Evolutionary conservation across 2,888 invertebrate genomes (phyloP).

Genomic region (Nephrocerus scutellatus): DNA sequence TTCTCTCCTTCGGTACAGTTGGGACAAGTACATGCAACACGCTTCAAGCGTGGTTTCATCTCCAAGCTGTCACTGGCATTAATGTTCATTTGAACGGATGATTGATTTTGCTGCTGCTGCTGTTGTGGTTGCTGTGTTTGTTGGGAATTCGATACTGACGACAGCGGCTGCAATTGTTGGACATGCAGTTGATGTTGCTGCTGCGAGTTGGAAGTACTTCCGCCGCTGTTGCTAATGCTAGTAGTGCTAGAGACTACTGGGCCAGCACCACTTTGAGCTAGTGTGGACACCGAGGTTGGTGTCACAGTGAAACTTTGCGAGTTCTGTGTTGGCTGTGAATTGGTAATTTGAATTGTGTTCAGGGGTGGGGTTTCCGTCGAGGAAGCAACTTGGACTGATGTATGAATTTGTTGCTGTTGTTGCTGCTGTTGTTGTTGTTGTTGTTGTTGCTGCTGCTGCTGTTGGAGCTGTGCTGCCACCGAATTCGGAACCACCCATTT

Average conservation of each 20-base stretch:
- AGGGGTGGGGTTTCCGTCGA: too few relatives aligned
- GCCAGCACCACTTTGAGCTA: neutral
- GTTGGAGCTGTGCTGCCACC: conserved; percentile 20
- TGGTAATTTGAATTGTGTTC: conserved; percentile 27
- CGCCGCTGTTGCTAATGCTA: conserved; percentile 8
- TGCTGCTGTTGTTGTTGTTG: conserved; percentile 21
- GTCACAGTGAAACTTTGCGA: conserved; percentile 2
- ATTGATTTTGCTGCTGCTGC: conserved; percentile 19
- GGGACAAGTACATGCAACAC: conserved; percentile 96
- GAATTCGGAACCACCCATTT: too few relatives aligned
- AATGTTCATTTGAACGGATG: conserved; percentile 42
- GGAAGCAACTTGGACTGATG: conserved; percentile 42
- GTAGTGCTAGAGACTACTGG: too few relatives aligned
- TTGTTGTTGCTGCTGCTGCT: conserved; percentile 24
- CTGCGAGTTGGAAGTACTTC: conserved; percentile 19
- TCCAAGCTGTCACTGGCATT: conserved; percentile 40
- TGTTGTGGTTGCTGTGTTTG: conserved; percentile 14
- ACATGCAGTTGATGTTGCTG: conserved; percentile 34
- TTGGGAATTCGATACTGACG: conserved; percentile 21
- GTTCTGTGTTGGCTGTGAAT: conserved; percentile 11
- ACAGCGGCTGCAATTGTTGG: conserved; percentile 19
- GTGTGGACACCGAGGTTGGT: neutral
- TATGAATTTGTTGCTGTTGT: too few relatives aligned
- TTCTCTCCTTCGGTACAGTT: conserved; percentile 89
- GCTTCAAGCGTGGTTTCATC: conserved; percentile 57